Evolutionary conservation across 2,797 vertebrate species (phyloP), one percentile per base, ranked within the genome.

Genomic region (Lycodopsis pacificus): DNA sequence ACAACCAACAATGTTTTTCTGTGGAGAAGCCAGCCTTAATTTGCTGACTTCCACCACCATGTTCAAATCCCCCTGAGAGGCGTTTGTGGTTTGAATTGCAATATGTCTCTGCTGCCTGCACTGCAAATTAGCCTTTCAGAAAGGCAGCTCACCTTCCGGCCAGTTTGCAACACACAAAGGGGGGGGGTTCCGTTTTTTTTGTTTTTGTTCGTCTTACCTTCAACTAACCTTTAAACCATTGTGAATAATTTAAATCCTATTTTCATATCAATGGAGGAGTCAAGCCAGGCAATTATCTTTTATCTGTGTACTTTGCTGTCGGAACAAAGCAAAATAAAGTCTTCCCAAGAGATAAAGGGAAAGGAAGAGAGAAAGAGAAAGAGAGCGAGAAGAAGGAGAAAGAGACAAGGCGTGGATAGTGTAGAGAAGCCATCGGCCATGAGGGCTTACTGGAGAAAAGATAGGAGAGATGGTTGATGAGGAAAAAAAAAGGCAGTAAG

Each of bases 251-350:
- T 95, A 97, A 96, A 97, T 96, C 97, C 96, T 95, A 98, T 99
- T 98, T 98, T 98, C 97, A 97, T 97, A 97, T 98, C 97, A 97
- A 97, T 97, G 95, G 95, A 94, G 95, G 95, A 98, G 97, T 97
- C 97, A 96, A 97, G 97, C 95, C 96, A 97, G 96, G 97, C 97
- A 99, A 98, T 99, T 98, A 98, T 98, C 97, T 97, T 98, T 97
- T 97, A 97, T 98, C 97, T 97, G 96, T 97, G 96, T 96, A 96
- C 96, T 96, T 96, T 97, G 96, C 96, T 96, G 95, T 98, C 95
- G 93, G 96, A 95, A 95, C 93, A 91, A 96, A 95, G 96, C 95
- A 97, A 96, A 96, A 97, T 97, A 96, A 96, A 96, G 96, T 95
- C 96, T 95, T 96, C 97, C 96, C 96, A 91, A 93, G 88, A 87